phyloP scores from a whole-genome alignment of 1,140 invertebrate genomes.

The Sarcophaga bullata region DNA sequence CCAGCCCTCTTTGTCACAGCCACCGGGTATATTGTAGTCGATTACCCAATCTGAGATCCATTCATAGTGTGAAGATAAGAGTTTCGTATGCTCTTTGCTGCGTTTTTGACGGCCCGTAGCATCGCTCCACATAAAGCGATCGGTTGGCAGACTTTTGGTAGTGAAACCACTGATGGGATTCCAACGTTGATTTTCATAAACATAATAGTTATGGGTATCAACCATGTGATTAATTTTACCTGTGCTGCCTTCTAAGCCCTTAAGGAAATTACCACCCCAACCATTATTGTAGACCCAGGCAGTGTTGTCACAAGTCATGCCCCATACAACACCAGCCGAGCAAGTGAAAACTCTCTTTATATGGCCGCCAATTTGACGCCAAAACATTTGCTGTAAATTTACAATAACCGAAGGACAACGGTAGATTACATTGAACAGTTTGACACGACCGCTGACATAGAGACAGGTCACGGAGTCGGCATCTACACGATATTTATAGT shows the following conservation, averaged over 20 bases:
- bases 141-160: constrained; percentile 84
- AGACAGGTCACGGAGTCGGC: constrained; percentile 77
- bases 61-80: constrained; percentile 87
- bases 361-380: constrained; percentile 87
- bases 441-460: constrained; percentile 76
- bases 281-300: constrained; percentile 88
- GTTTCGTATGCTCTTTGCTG: constrained; percentile 84
- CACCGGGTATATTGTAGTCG: constrained; percentile 88
- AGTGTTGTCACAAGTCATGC: constrained; percentile 84
- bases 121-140: constrained; percentile 92
- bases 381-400: constrained; percentile 79
- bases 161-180: constrained; percentile 88
- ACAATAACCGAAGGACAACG: constrained; percentile 75
- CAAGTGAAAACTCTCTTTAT: constrained; percentile 81
- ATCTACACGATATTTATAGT: constrained; percentile 77
- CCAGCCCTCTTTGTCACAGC: constrained; percentile 91
- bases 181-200: constrained; percentile 95
- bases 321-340: constrained; percentile 84
- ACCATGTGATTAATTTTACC: constrained; percentile 80
- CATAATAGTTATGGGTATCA: constrained; percentile 84
- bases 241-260: constrained; percentile 75
- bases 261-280: constrained; percentile 83
- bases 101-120: constrained; percentile 81
- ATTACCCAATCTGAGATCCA: constrained; percentile 93
- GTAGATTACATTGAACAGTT: constrained; percentile 75